These are phyloP conservation scores for Riptortus pedestris DNA, from an alignment of 1,140 invertebrate genomes.

Conservation along the genomic window DNA sequence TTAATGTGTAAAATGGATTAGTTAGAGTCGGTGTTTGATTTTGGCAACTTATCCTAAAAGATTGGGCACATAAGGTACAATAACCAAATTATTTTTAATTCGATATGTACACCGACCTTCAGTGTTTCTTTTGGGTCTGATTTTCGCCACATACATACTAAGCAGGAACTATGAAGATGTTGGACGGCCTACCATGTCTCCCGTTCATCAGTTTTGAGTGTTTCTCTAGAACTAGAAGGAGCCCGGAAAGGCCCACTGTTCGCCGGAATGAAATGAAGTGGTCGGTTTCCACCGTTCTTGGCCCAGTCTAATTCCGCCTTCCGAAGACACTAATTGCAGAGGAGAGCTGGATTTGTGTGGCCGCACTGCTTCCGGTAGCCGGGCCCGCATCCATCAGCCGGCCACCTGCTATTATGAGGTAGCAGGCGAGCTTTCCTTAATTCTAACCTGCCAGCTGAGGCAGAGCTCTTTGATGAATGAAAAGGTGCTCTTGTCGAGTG, in stretches of 20 bases:
- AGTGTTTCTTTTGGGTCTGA: too few species aligned
- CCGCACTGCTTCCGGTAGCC: conserved; percentile 1
- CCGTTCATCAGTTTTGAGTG: too few species aligned
- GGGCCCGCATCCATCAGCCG: not conserved
- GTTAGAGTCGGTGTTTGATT: too few species aligned
- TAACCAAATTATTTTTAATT: too few species aligned
- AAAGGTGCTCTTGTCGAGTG: conserved; percentile 2
- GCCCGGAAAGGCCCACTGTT: not conserved
- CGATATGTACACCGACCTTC: too few species aligned
- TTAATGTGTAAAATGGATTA: too few species aligned
- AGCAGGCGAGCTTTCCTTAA: conserved; percentile 10
- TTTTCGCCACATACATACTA: too few species aligned
- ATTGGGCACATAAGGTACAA: too few species aligned
- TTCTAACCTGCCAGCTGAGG: not conserved
- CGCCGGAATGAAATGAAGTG: not conserved
- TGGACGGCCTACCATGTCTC: too few species aligned
- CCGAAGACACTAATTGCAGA: conserved; percentile 7
- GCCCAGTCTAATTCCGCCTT: conserved; percentile 2
- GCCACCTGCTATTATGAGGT: conserved; percentile 10
- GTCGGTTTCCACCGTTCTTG: not conserved
- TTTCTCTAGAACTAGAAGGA: too few species aligned
- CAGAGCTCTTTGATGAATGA: conserved; percentile 9
- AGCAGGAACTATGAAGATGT: too few species aligned
- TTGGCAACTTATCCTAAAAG: too few species aligned
- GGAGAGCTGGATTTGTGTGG: conserved; percentile 8